Conservation (phyloP, 2,797 vertebrate species). For the Sebastes flavidus region DNA sequence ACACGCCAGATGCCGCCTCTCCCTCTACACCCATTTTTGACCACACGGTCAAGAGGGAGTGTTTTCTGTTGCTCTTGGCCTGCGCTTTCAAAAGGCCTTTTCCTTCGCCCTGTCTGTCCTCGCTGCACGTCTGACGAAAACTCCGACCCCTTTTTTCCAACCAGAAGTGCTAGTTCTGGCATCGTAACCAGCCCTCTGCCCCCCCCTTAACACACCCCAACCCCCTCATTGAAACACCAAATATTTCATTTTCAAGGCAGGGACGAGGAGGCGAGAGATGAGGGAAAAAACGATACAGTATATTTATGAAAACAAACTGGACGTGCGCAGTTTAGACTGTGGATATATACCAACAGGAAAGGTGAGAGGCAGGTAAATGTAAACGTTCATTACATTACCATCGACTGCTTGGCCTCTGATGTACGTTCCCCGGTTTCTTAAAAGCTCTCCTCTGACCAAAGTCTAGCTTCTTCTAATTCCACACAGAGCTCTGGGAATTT, state of each 20-base stretch:
- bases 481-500: constrained; percentile 73
- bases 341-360: constrained; percentile 72
- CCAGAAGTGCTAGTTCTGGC: constrained; percentile 79
- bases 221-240: constrained; percentile 58
- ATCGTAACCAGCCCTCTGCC: constrained; percentile 26
- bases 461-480: constrained; percentile 76
- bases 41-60: constrained; percentile 73
- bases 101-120: constrained; percentile 72
- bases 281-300: constrained; percentile 31
- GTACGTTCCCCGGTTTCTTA: constrained; percentile 70
- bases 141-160: constrained; percentile 72
- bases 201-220: constrained; percentile 18
- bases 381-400: constrained; percentile 81
- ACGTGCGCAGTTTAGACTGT: constrained; percentile 51
- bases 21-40: constrained; percentile 73
- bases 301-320: constrained; percentile 77
- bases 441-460: constrained; percentile 81
- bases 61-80: constrained; percentile 81
- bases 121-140: constrained; percentile 70
- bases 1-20: constrained; percentile 65
- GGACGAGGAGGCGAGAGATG: constrained; percentile 35
- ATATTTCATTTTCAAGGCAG: constrained; percentile 66
- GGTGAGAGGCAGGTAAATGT: constrained; percentile 83
- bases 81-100: constrained; percentile 70
- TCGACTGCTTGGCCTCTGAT: constrained; percentile 76